Evolutionary conservation across 1,140 invertebrate species (phyloP).

Genomic region (Zeugodacus cucurbitae): DNA sequence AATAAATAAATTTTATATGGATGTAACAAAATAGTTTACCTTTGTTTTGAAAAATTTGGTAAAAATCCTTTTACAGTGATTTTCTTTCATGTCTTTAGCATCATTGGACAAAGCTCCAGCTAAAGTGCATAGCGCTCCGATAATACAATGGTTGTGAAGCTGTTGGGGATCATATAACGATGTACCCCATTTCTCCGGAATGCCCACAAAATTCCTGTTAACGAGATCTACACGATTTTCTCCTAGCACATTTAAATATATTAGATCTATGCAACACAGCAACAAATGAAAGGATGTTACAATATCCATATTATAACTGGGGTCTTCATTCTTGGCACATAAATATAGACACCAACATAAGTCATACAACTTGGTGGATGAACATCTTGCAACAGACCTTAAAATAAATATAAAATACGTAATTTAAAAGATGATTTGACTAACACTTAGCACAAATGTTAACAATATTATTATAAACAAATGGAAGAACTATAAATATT

Average conservation of each 20-base stretch:
- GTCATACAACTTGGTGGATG: conserved; percentile 85
- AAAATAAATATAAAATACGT: conserved; percentile 47
- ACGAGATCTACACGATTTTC: conserved; percentile 85
- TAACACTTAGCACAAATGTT: too few relatives aligned
- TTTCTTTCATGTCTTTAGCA: conserved; percentile 90
- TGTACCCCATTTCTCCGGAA: conserved; percentile 78
- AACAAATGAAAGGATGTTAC: conserved; percentile 95
- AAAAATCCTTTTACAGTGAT: conserved; percentile 85
- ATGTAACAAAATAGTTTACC: conserved; percentile 61
- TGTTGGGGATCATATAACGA: conserved; percentile 74
- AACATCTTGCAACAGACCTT: conserved; percentile 75
- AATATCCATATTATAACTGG: conserved; percentile 88
- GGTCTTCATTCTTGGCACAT: conserved; percentile 87
- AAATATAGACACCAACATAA: conserved; percentile 95
- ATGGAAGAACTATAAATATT: neutral
- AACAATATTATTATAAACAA: too few relatives aligned
- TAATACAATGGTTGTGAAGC: conserved; percentile 81
- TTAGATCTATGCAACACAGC: conserved; percentile 89
- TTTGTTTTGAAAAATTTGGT: conserved; percentile 83
- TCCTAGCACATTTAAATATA: conserved; percentile 87
- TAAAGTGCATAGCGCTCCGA: conserved; percentile 84
- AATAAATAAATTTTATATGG: too few relatives aligned
- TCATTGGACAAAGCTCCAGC: conserved; percentile 85
- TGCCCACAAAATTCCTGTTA: conserved; percentile 83
- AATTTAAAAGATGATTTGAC: neutral